Evolutionary conservation across 1,140 invertebrate genomes (phyloP), one percentile per base, ranked within the genome.

Genomic region (Drosophila oshimai): DNA sequence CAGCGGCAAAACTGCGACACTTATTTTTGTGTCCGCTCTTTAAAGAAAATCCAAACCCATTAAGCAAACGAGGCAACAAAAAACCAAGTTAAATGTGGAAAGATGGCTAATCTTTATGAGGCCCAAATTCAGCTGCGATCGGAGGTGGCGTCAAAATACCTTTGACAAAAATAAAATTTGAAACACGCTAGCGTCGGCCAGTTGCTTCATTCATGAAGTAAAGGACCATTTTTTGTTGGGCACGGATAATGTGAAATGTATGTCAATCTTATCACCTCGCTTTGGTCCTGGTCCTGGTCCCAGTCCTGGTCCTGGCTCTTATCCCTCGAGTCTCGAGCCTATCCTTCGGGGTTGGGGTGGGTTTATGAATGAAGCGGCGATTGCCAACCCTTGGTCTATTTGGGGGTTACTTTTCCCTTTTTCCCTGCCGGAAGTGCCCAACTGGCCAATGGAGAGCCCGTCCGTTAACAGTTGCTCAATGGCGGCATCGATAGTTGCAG

Each of bases 71-170:
- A 29, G 34, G 58, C 39, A 37, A 62, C 36, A 64, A 61, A 28
- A 64, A 65, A 37, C 22, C 26, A 24, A 65, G 42, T 65, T 65
- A 65, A 65, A 60, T 61, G 84, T 80, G 74, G 79, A 89, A 89
- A 84, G 79, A 89, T 89, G 55, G 61, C 78, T 89, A 80, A 89
- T 89, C 86, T 89, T 86, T 89, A 74, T 71, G 65, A 74, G 65
- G 42, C 44, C 72, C 60, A 41, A 79, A 81, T 76, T 74, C 78
- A 79, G 77, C 69, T 76, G 69, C 76, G 76, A 71, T 65, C 54
- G 42, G 18, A 68, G 61, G 64, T 87, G 78, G 84, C 84, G 84
- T 84, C 69, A 89, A 79, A 89, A 89, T 87, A 65, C 77, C 74
- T 78, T 71, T 36, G 58, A 65, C 61, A 65, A 61, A 86, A 62